Evolutionary conservation across 2,113 vertebrate species (phyloP), one percentile per base, ranked within the genome.

Genomic region (Mesitornis unicolor): DNA sequence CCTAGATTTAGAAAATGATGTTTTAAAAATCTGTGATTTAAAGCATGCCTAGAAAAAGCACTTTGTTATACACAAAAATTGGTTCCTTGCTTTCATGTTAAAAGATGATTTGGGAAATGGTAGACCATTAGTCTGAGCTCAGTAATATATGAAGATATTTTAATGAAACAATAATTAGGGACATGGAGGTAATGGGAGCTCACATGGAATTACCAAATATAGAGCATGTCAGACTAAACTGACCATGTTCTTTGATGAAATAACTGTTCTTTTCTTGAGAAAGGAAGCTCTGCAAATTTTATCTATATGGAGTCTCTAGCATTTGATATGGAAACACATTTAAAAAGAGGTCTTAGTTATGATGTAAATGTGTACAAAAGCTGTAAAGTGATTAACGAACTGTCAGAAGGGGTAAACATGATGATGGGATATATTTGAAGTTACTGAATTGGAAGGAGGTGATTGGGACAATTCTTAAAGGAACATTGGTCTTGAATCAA

Each of bases 1-100:
- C 93, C 93, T 95, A 97, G 68, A 96, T 93, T 96, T 88, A 80
- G 40, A 92, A 93, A 73, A 36, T 56, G 9, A 43, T 56, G 19
- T 81, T 95, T 93, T 69, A 84, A 97, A 95, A 96, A 93, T 86
- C 87, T 35, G 16, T 89, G 59, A 68, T 86, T 94, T 82, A 43
- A 95, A 90, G 40, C 64, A 11, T 74, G 57, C 31, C 91, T 96
- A 77, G 64, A 64, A 93, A 92, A 87, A 25, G 45, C 15, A 75
- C 18, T 42, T 78, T 43, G 16, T 77, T 91, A 43, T 25, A 70
- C 12, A 43, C 50, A 90, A 89, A 60, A 76, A 84, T 48, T 51
- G 21, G 50, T 84, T 86, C 93, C 57, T 73, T 92, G 22, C 29
- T 89, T 67, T 83, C 25, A 43, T 80, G 40, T 80, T 80, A 20